Evolutionary conservation across 2,113 vertebrate species (phyloP).

Genomic region (Australoheros scitulus): DNA sequence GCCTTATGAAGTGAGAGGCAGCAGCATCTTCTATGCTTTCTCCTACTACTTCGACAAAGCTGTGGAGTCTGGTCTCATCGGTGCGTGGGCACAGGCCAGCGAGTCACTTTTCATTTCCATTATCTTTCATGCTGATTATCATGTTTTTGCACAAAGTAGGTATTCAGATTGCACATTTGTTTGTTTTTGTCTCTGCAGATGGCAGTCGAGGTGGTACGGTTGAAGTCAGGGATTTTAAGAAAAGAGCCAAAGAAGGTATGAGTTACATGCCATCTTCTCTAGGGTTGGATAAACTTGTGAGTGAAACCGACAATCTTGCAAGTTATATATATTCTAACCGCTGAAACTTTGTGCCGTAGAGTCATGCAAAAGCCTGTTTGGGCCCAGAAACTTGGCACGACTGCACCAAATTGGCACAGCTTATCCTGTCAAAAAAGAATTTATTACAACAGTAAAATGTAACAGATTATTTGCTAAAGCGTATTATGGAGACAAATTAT

Average conservation of each 20-base stretch:
- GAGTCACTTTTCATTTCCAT: constrained; percentile 19
- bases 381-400: constrained; percentile 51
- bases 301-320: constrained; percentile 59
- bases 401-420: constrained; percentile 17
- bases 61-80: constrained; percentile 89
- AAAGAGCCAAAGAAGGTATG: constrained; percentile 95
- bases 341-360: constrained; percentile 39
- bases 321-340: constrained; percentile 62
- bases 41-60: constrained; percentile 97
- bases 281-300: constrained; percentile 27
- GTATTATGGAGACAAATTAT: constrained; percentile 5
- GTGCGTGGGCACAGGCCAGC: constrained; percentile 77
- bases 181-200: constrained; percentile 79
- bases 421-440: constrained; percentile 15
- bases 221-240: constrained; percentile 93
- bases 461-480: constrained; percentile 39
- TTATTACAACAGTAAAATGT: constrained; percentile 32
- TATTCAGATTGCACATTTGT: constrained; percentile 43
- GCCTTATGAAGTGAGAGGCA: constrained; percentile 88
- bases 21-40: constrained; percentile 94
- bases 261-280: constrained; percentile 38
- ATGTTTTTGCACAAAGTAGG: constrained; percentile 27
- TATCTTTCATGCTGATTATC: constrained; percentile 32
- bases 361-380: constrained; percentile 45
- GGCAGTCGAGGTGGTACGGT: constrained; percentile 88